Evolutionary conservation across 2,113 vertebrate species (phyloP).

Genomic region (Notarius lentiginosus): DNA sequence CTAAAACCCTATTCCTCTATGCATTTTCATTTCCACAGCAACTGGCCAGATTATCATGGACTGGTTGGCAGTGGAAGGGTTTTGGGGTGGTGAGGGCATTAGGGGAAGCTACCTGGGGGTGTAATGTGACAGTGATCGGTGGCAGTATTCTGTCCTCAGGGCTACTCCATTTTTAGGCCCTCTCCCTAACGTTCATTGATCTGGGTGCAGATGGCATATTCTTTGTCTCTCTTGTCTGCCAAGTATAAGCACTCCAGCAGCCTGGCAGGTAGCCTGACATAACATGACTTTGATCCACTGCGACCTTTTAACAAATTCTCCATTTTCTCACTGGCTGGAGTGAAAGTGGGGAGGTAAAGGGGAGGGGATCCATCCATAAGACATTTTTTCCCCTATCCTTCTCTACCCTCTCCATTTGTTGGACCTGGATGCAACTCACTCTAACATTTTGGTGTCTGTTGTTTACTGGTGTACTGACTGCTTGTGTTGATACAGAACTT

Average conservation of each 20-base stretch:
- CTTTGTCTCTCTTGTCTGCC: slow-evolving; percentile 59
- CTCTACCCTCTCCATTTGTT: slow-evolving; percentile 53
- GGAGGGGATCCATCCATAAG: slow-evolving; percentile 42
- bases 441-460: slow-evolving; percentile 61
- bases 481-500: slow-evolving; percentile 57
- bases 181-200: slow-evolving; percentile 60
- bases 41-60: slow-evolving; percentile 44
- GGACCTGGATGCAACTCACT: slow-evolving; percentile 48
- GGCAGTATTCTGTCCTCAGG: slow-evolving; percentile 40
- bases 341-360: slow-evolving; percentile 49
- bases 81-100: slow-evolving; percentile 4
- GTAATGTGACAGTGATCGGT: slow-evolving; percentile 61
- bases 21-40: slow-evolving; percentile 49
- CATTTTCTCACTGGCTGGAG: slow-evolving; percentile 63
- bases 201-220: slow-evolving; percentile 61
- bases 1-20: slow-evolving; percentile 12
- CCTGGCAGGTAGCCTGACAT: slow-evolving; percentile 65
- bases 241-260: slow-evolving; percentile 58
- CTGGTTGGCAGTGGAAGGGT: slow-evolving; percentile 22
- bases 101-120: slow-evolving; percentile 33
- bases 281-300: slow-evolving; percentile 72
- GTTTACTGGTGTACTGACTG: slow-evolving; percentile 65
- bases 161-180: slow-evolving; percentile 54
- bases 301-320: slow-evolving; percentile 75
- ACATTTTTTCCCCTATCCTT: slow-evolving; percentile 30